Base-by-base conservation (phyloP, 2,797 vertebrate species). In the Neosilurus hyrtlii region DNA sequence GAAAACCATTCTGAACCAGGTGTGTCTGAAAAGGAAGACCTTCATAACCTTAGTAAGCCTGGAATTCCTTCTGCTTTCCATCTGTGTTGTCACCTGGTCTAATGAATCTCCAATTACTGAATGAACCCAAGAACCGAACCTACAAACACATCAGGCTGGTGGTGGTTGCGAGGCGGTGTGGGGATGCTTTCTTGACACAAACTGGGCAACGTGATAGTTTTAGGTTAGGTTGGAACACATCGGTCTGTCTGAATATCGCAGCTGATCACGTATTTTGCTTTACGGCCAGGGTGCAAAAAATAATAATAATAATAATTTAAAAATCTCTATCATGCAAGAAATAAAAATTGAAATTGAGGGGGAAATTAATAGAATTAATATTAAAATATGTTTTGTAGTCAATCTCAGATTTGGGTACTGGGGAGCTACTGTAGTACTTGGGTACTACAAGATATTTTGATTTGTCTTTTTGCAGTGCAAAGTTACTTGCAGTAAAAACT, bases 1-100 rank as follows among this genome's bases (percentile, higher is more conserved):
- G 62, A 79, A 70, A 84, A 35, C 71, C 59, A n/a, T 65, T 71
- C 62, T 63, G 54, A 68, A 51, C 52, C 79, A 72, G 61, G 54
- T 70, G 54, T 68, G 59, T 74, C 61, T 68, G 35, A 78, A 22
- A 18, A 79, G 67, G 20, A 49, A 62, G 66, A 18, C 22, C 65
- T 43, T 65, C 56, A 75, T 9, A 37, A 70, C 22, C 65, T 43
- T 65, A 66, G 75, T 9, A 37, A 70, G 54, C n/a, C 15, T 62
- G 20, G 66, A 72, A 56, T 79, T 63, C 3, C 9, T 68, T n/a
- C 65, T 63, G 24, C 9, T 37, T 22, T 78, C 43, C 18, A 11
- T 54, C 65, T 70, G 52, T 16, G 9, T 6, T 63, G 15, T 9
- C 20, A 15, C 0, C 1, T 0, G 10, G 10, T 37, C 5, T 2